Percentiles rank a stretch among this genome's conserved stretches.
phyloP scores from a whole-genome alignment of 2,797 vertebrate genomes.

The Borostomias antarcticus region DNA sequence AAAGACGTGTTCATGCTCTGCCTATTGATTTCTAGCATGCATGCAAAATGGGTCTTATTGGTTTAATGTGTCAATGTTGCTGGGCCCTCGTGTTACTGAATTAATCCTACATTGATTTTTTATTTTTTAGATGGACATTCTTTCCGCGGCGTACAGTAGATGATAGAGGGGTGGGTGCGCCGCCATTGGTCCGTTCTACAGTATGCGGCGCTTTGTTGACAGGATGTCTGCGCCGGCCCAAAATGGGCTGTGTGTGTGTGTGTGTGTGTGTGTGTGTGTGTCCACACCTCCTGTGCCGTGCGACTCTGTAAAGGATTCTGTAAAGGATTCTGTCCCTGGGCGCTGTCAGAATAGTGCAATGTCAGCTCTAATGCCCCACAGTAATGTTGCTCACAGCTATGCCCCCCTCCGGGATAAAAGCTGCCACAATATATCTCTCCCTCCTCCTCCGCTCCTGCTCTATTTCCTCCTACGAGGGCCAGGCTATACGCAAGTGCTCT shows the following conservation, averaged over 20 bases:
- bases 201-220: not conserved
- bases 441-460: not conserved
- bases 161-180: not conserved
- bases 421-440: slow-evolving; percentile 25
- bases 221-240: not conserved
- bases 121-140: too few species aligned
- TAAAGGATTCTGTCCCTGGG: slow-evolving; percentile 23
- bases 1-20: slow-evolving; percentile 34
- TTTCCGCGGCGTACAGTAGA: not conserved
- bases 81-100: not conserved
- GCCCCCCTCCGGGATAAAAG: slow-evolving; percentile 31
- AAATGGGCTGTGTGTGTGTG: not conserved
- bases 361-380: slow-evolving; percentile 38
- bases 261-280: not conserved
- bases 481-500: too few species aligned
- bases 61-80: slow-evolving; percentile 26
- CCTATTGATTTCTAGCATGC: slow-evolving; percentile 33
- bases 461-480: too few species aligned
- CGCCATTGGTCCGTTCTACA: not conserved
- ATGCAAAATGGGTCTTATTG: slow-evolving; percentile 19
- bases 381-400: slow-evolving; percentile 19
- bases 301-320: slow-evolving; percentile 12
- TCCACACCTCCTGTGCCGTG: not conserved
- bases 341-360: slow-evolving; percentile 38
- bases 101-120: slow-evolving; percentile 10